Percentiles rank a stretch among this genome's conserved stretches.
Evolutionary conservation across 2,113 vertebrate species (phyloP).

Genomic region (Delphinapterus leucas): DNA sequence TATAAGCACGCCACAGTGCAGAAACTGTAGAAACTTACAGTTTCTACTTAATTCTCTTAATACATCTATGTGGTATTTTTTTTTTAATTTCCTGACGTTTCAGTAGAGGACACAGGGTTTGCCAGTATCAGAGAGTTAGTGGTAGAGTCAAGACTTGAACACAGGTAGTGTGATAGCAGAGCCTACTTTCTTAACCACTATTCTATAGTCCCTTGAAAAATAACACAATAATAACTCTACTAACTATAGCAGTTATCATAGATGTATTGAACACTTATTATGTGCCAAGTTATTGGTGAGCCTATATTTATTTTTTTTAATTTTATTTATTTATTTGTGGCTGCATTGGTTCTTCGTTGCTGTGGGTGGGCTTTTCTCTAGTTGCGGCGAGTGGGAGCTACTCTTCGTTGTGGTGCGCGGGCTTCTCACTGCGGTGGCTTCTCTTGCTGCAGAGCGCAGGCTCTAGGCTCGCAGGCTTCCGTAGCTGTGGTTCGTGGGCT

Average conservation of each 20-base stretch:
- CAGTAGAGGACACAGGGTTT: neutral
- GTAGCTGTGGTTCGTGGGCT: too few species aligned
- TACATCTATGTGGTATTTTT: neutral
- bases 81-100: neutral
- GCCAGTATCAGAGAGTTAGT: neutral
- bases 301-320: neutral
- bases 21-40: neutral
- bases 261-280: neutral
- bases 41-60: neutral
- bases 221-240: neutral
- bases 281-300: neutral
- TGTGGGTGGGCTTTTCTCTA: too few species aligned
- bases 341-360: too few species aligned
- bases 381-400: too few species aligned
- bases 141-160: neutral
- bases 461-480: too few species aligned
- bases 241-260: neutral
- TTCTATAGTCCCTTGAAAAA: neutral
- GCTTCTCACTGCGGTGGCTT: too few species aligned
- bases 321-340: too few species aligned
- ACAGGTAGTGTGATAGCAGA: neutral
- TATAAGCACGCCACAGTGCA: neutral
- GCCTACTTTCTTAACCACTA: neutral
- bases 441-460: too few species aligned
- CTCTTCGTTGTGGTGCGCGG: too few species aligned